phyloP scores from a whole-genome alignment of 2,888 invertebrate species.

The Eupithecia subumbrata region DNA sequence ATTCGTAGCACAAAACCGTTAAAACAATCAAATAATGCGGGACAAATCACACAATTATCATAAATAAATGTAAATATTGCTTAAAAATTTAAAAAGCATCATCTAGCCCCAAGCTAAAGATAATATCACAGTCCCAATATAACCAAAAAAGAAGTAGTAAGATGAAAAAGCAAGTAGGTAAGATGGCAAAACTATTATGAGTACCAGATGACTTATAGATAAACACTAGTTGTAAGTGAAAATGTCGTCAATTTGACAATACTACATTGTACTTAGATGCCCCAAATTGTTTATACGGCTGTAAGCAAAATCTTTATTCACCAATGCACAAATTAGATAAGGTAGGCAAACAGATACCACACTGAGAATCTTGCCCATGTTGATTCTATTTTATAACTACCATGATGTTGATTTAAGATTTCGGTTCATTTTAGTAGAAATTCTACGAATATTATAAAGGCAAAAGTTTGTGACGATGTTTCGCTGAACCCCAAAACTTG shows the following conservation, averaged over 20 bases:
- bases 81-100: background rate
- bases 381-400: background rate
- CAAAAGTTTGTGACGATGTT: background rate
- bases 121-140: background rate
- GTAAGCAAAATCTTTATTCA: background rate
- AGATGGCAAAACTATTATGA: background rate
- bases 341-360: background rate
- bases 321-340: background rate
- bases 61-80: background rate
- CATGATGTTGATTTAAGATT: background rate
- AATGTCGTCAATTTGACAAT: background rate
- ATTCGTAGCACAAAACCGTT: background rate
- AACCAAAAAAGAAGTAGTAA: background rate
- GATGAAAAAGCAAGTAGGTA: background rate
- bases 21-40: background rate
- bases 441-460: background rate
- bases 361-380: background rate
- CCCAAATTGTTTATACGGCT: background rate
- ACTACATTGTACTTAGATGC: background rate
- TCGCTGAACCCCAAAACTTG: background rate
- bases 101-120: background rate
- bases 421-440: background rate
- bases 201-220: background rate
- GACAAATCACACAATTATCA: background rate
- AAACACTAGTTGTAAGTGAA: background rate